phyloP scores from a whole-genome alignment of 2,888 invertebrate species.

The Dione juno region DNA sequence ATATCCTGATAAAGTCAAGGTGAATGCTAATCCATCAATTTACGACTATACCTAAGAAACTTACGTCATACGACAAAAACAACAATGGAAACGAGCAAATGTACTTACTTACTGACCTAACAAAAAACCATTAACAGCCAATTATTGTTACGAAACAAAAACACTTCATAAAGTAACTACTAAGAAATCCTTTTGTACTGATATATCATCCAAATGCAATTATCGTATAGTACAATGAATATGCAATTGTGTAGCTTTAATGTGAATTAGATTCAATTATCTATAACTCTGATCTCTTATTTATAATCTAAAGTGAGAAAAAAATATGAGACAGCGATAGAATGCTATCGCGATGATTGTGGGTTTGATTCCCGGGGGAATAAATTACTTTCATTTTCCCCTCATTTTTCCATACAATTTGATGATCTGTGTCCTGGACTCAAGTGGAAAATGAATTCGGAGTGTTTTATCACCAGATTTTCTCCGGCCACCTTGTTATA shows the following conservation, averaged over 20 bases:
- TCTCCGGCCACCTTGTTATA: too few species aligned
- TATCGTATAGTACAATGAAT: neutral
- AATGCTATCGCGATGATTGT: too few species aligned
- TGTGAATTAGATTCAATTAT: neutral
- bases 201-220: conserved; percentile 19
- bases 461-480: too few species aligned
- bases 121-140: conserved; percentile 20
- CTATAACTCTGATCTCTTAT: too few species aligned
- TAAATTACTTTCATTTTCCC: too few species aligned
- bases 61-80: conserved; percentile 24
- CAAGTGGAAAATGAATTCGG: too few species aligned
- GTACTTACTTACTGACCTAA: conserved; percentile 24
- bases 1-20: conserved; percentile 1
- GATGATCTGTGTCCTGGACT: too few species aligned
- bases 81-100: conserved; percentile 24
- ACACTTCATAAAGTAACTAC: conserved; percentile 29
- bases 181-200: conserved; percentile 32
- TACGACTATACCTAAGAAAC: neutral
- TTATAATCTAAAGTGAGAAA: too few species aligned
- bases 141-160: conserved; percentile 27
- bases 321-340: too few species aligned
- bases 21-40: conserved; percentile 14
- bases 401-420: too few species aligned
- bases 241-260: neutral
- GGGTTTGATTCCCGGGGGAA: too few species aligned